Evolutionary conservation across 2,888 invertebrate species (phyloP), one percentile per base, ranked within the genome.

Genomic region (Meteorus colon): DNA sequence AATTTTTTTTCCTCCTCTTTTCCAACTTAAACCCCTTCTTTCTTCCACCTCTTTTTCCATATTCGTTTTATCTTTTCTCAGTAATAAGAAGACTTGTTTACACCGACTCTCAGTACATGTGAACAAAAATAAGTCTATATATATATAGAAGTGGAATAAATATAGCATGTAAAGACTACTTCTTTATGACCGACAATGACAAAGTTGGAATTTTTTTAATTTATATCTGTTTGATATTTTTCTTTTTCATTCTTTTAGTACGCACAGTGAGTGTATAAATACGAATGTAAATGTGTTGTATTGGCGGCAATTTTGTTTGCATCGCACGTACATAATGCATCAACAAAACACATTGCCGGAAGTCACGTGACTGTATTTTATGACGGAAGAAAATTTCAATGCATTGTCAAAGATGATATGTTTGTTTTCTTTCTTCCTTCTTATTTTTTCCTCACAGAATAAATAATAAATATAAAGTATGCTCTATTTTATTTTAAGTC

Each of bases 351-450:
- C 55, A 55, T 55, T 55, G 66, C 68, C 86, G 88, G 89, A 88
- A 86, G 85, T 88, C 88, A 89, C 88, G 88, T 87, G 87, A 41
- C 75, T 78, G 78, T 81, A 79, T 82, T 51, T 77, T 67, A 67
- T 68, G 75, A 80, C 78, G 79, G 80, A 80, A 79, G 71, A 76
- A 70, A 73, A 68, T 73, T 34, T 70, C 76, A 74, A 78, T 71
- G 74, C 37, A 69, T 72, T 31, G 37, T 37, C 62, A 27, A 65
- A 51, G 37, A 34, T 66, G 51, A 63, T 65, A 8, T 29, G 59
- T 51, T 41, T 16, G 24, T 24, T 48, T 14, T 27, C 34, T 63
- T 73, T 24, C 14, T 74, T 45, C 12, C 34, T 6, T 8, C 34
- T 67, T 59, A 24, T 59, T 37, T 24, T 73, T 65, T 51, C 45